Conservation (phyloP, 2,888 invertebrate genomes). For the Drosophila putrida region DNA sequence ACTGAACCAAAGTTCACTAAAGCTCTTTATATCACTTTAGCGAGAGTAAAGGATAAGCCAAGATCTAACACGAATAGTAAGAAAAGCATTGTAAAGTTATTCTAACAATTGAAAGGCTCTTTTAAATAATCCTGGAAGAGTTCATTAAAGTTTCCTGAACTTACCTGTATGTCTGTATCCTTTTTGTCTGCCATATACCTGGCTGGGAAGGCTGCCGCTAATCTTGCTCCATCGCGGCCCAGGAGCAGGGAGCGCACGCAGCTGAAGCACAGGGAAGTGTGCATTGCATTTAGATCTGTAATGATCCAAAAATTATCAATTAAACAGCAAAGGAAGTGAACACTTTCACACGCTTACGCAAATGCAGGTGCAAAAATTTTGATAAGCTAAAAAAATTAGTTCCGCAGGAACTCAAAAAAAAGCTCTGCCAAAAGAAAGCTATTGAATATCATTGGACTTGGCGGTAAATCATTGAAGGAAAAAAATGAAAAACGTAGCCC, state of each 20-base stretch:
- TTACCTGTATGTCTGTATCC: constrained; percentile 68
- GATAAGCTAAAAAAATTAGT: constrained; percentile 59
- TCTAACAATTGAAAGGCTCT: neutral
- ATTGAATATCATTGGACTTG: constrained; percentile 68
- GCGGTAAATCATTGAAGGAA: constrained; percentile 58
- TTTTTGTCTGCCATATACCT: constrained; percentile 53
- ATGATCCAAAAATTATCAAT: neutral
- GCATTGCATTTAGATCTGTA: constrained; percentile 70
- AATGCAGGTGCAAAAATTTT: constrained; percentile 62
- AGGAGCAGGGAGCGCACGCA: constrained; percentile 61
- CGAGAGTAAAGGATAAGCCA: too few species aligned
- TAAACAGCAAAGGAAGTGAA: constrained; percentile 37
- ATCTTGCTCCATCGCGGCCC: constrained; percentile 34
- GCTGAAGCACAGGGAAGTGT: constrained; percentile 62
- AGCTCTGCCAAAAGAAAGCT: constrained; percentile 44
- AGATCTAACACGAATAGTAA: too few species aligned
- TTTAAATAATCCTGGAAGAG: neutral
- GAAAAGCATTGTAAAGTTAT: too few species aligned
- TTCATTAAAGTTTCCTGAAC: neutral
- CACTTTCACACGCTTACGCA: constrained; percentile 67
- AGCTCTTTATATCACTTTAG: neutral
- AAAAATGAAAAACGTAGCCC: constrained; percentile 32
- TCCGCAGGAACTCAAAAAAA: constrained; percentile 79
- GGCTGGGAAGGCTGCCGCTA: constrained; percentile 39
- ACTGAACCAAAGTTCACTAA: neutral